Percentiles rank a stretch among this genome's conserved stretches.
Conservation (phyloP, 2,888 invertebrate genomes). For the Trachelus stipa region DNA sequence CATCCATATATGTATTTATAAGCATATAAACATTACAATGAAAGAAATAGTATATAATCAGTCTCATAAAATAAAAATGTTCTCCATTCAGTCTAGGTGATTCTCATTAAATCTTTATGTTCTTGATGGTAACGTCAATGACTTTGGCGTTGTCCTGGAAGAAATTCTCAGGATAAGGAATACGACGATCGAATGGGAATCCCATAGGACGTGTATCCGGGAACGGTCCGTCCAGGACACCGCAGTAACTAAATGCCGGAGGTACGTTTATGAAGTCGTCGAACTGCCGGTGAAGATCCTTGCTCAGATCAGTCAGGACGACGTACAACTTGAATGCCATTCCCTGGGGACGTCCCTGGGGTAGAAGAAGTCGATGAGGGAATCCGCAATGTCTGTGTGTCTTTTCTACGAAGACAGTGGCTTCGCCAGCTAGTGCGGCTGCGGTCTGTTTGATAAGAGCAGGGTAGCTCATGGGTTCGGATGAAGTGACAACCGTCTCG, state of each 20-base stretch:
- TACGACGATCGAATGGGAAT: conserved; percentile 78
- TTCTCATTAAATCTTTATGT: conserved; percentile 2
- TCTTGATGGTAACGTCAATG: conserved; percentile 71
- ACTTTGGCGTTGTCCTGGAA: conserved; percentile 75
- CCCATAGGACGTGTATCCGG: conserved; percentile 76
- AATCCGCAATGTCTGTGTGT: conserved; percentile 68
- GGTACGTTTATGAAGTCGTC: background rate
- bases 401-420: conserved; percentile 67
- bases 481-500: conserved; percentile 44
- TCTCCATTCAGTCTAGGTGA: background rate
- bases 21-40: background rate
- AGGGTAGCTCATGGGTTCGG: conserved; percentile 39
- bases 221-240: conserved; percentile 69
- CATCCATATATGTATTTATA: background rate
- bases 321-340: conserved; percentile 73
- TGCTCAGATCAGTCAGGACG: conserved; percentile 64
- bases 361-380: conserved; percentile 72
- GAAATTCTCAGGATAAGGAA: conserved; percentile 70
- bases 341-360: conserved; percentile 72
- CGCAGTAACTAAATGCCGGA: conserved; percentile 62
- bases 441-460: conserved; percentile 61
- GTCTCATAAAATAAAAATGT: background rate
- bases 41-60: background rate
- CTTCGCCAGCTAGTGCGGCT: conserved; percentile 67
- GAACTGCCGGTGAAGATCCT: conserved; percentile 8